Percentiles rank a stretch among this genome's conserved stretches.
phyloP scores from a whole-genome alignment of 2,888 invertebrate species.

The Aphelenchoides bicaudatus region DNA sequence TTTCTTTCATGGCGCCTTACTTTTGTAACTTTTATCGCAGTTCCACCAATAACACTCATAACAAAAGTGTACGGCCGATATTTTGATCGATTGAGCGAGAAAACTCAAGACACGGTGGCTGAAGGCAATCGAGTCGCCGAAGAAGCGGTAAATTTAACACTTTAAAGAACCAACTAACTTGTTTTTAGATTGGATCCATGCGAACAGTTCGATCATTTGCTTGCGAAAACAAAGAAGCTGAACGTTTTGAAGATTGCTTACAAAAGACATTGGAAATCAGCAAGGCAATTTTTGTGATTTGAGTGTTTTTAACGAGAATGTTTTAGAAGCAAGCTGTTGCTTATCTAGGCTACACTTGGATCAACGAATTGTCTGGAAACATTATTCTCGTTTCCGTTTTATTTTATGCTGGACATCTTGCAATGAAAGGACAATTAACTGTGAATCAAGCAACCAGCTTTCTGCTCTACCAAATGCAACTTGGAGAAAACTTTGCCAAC shows the following conservation, averaged over 20 bases:
- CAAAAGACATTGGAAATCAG: conserved; percentile 42
- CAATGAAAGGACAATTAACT: conserved; percentile 51
- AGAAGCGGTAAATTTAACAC: too few relatives aligned
- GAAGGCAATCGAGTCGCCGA: conserved; percentile 63
- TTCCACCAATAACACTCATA: conserved; percentile 61
- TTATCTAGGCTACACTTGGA: conserved; percentile 62
- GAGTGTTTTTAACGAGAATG: neutral
- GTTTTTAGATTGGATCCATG: conserved; percentile 62
- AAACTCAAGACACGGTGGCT: conserved; percentile 62
- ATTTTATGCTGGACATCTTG: conserved; percentile 63
- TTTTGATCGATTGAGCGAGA: conserved; percentile 48
- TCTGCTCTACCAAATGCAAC: conserved; percentile 63
- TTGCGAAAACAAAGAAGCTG: conserved; percentile 60
- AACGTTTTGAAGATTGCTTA: conserved; percentile 55
- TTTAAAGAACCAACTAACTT: too few relatives aligned
- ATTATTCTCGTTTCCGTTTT: conserved; percentile 58
- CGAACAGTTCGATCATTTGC: conserved; percentile 51
- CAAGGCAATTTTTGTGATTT: conserved; percentile 1
- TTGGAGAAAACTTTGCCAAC: conserved; percentile 61
- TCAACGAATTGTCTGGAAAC: conserved; percentile 57
- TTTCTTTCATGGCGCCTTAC: conserved; percentile 62
- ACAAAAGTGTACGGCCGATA: conserved; percentile 46
- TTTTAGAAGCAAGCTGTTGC: conserved; percentile 49
- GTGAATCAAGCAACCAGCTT: conserved; percentile 60
- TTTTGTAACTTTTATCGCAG: conserved; percentile 61